phyloP scores from a whole-genome alignment of 2,113 vertebrate species.

The Corvus cornix region DNA sequence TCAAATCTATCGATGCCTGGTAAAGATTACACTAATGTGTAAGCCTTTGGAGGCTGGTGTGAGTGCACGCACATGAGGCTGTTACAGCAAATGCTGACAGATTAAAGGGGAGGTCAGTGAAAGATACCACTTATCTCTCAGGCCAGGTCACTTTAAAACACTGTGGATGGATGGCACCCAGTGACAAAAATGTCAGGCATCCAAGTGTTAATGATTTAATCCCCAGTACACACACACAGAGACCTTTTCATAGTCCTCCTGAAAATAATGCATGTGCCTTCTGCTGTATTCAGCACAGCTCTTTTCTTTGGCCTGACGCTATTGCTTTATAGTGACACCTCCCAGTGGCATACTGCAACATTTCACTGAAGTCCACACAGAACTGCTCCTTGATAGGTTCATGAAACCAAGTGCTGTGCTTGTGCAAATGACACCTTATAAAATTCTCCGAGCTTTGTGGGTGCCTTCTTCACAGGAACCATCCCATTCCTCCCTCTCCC shows the following conservation, averaged over 20 bases:
- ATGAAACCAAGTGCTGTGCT: neutral
- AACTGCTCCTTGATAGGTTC: neutral
- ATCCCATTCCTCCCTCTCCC: neutral
- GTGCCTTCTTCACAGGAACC: neutral
- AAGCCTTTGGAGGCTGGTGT: neutral
- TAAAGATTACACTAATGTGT: neutral
- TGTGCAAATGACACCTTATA: neutral
- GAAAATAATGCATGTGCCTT: neutral
- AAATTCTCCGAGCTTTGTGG: neutral
- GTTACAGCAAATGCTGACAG: neutral
- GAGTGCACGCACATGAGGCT: neutral
- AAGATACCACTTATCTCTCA: neutral
- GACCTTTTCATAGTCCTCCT: neutral
- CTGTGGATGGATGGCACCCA: neutral
- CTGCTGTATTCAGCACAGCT: neutral
- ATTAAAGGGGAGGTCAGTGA: neutral
- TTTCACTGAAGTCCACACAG: conserved; percentile 24
- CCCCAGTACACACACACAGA: fast-evolving
- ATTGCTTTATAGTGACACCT: conserved; percentile 48
- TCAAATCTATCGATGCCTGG: neutral
- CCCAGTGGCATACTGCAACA: conserved; percentile 47
- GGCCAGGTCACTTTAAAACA: neutral
- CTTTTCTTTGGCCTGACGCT: neutral
- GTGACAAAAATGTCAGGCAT: neutral
- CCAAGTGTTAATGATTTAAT: neutral